Base-by-base conservation (phyloP, 92 coral and sea anemone species). In the Actinernus sp. region DNA sequence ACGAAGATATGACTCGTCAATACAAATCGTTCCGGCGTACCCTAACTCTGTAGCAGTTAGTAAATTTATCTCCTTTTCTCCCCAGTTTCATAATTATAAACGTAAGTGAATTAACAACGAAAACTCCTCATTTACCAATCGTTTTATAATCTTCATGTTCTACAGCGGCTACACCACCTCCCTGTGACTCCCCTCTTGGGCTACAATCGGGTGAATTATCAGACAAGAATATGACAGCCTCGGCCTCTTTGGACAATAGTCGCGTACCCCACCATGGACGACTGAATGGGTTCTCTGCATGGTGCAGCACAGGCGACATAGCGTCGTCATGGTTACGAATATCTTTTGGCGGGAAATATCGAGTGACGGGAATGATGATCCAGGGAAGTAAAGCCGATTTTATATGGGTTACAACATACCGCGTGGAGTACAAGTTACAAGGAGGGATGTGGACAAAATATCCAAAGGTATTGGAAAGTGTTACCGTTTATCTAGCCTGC, bases 281-380 rank as follows among this genome's bases (percentile, higher is more conserved):
- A 14, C 64, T 57, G 49, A 19, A 70, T 18, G 58, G 78, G 9
- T 7, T 22, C 47, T 55, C 65, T 12, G 50, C 66, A 23, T 70
- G 78, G 78, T 70, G 78, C 39, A 50, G 65, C 19, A 30, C 26
- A n/a, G 56, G 30, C 26, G 61, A 57, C 43, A 31, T 20, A 23
- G 10, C 41, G 30, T 33, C 62, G 3, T 48, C 78, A 57, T 70
- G 78, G 78, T 26, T 70, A 70, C 78, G 57, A 41, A 47, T 57
- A 31, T 55, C 78, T 11, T 57, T 70, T 43, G 58, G 67, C 43
- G 30, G 57, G 9, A 41, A 41, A 4, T 14, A 55, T 25, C 55
- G 64, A 8, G n/a, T 70, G 5, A 56, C 78, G 5, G 76, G 44
- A 32, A 32, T 65, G 47, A 62, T 21, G 16, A 25, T 39, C 12